Conservation (phyloP, 2,888 invertebrate genomes). For the Idaea dimidiata region DNA sequence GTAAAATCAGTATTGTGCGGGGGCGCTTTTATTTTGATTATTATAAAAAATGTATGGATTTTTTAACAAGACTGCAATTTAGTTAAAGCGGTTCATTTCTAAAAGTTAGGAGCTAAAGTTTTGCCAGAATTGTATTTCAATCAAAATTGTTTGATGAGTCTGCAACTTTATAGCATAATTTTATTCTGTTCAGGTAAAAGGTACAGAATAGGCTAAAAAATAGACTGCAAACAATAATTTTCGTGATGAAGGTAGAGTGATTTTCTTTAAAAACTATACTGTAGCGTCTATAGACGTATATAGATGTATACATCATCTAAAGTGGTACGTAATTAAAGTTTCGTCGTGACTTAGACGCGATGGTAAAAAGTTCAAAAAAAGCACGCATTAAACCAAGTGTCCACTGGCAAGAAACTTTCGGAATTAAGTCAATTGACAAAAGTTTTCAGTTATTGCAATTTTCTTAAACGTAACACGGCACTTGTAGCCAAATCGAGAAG, state of each 20-base stretch:
- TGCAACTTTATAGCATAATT: not conserved
- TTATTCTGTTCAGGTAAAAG: not conserved
- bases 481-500: no score
- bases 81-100: constrained; percentile 1
- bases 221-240: not conserved
- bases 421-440: no score
- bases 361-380: not conserved
- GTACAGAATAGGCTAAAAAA: not conserved
- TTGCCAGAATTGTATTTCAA: not conserved
- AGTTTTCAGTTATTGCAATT: no score
- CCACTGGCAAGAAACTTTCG: no score
- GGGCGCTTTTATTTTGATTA: constrained; percentile 29
- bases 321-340: no score
- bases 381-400: not conserved
- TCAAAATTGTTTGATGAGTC: not conserved
- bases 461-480: no score
- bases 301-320: no score
- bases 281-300: no score
- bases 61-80: constrained; percentile 28
- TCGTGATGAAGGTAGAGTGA: not conserved
- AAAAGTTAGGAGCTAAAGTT: not conserved
- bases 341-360: no score
- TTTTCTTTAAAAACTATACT: not conserved
- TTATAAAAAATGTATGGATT: constrained; percentile 39
- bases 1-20: not conserved